A percentile compares a stretch with the other conserved stretches of the same genome.
Evolutionary conservation across 2,888 invertebrate species (phyloP).

Genomic region (Diogma glabrata): DNA sequence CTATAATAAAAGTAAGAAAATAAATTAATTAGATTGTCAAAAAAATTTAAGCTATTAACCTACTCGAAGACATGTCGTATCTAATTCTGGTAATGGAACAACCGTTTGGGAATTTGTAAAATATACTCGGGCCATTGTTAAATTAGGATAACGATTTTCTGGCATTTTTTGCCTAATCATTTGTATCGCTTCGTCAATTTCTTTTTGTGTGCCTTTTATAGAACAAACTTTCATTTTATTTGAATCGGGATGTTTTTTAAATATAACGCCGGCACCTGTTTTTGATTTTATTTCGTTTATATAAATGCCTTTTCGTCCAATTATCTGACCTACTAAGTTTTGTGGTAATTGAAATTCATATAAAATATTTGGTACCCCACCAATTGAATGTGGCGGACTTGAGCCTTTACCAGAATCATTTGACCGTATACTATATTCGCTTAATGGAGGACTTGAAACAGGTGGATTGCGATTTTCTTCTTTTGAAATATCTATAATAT

Average conservation of each 20-base stretch:
- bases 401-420: constrained; percentile 36
- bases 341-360: constrained; percentile 62
- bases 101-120: constrained; percentile 32
- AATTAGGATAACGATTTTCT: constrained; percentile 61
- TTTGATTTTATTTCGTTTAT: constrained; percentile 69
- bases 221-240: constrained; percentile 70
- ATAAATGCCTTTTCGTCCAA: constrained; percentile 71
- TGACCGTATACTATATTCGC: constrained; percentile 35
- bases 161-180: constrained; percentile 82
- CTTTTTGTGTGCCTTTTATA: constrained; percentile 64
- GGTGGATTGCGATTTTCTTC: neutral
- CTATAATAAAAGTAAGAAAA: constrained; percentile 37
- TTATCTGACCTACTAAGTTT: constrained; percentile 70
- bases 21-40: constrained; percentile 11
- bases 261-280: constrained; percentile 64
- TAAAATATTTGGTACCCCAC: constrained; percentile 27
- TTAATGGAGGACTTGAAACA: constrained; percentile 51
- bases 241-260: constrained; percentile 60
- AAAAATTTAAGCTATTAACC: constrained; percentile 17
- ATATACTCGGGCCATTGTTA: constrained; percentile 49
- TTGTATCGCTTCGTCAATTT: constrained; percentile 70
- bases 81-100: constrained; percentile 33
- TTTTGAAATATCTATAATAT: constrained; percentile 1
- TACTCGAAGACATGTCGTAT: constrained; percentile 38
- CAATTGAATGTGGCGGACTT: constrained; percentile 32